Base-by-base conservation (phyloP, 2,888 invertebrate species). In the Drosophila colorata region DNA sequence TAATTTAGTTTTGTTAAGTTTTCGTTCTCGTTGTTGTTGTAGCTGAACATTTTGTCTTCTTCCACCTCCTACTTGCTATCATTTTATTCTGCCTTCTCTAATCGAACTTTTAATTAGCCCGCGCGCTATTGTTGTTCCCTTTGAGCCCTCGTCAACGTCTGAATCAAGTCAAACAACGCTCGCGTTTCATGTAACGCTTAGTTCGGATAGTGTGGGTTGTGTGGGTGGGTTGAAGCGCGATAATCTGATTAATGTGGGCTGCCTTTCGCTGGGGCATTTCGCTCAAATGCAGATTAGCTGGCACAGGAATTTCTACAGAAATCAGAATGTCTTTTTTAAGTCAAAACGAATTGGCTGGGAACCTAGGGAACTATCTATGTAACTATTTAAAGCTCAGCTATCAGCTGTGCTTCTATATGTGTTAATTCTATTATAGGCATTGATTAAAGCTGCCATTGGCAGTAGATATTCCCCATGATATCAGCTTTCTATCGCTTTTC, bases 71-170 rank as follows among this genome's bases (percentile, higher is more conserved):
- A 52, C 33, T 55, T 40, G 48, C 47, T 48, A 63, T 64, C 68
- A 59, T 56, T 70, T 70, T 60, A 63, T 74, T 58, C 58, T 35
- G 41, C 43, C 58, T 49, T 31, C 57, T 67, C 68, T 85, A 85
- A 83, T 87, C 74, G 89, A 83, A 89, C 87, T 85, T 87, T 74
- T 75, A 89, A 83, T 83, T 83, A 83, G 75, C 83, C 69, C 51
- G 68, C 63, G 68, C 48, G 43, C 51, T 14, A 33, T 18, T 44
- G 38, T 18, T 14, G 14, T 44, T 49, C 55, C 18, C 16, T 33
- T 23, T 43, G 18, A 38, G 60, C 53, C 55, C 60, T 64, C 66
- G 60, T 49, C 77, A 52, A 76, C 56, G 64, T 55, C 71, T 70
- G 65, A 74, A 77, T 76, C 77, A 74, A 73, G 64, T 71, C 68